Base-by-base conservation (phyloP, 2,797 vertebrate species). In the Phrynocephalus vlangalii region DNA sequence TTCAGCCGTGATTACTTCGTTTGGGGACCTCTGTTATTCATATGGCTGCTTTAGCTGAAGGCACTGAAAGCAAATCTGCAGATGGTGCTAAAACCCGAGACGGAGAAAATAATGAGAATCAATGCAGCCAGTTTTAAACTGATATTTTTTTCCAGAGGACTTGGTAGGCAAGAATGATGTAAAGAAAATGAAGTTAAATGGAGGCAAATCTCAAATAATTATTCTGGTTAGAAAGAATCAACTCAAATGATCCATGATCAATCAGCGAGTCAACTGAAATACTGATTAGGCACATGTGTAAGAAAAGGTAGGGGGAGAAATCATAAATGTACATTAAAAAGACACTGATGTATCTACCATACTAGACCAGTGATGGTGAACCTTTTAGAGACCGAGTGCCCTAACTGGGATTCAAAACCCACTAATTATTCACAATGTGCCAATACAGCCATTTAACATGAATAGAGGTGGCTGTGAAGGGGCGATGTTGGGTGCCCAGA, bases 161-260 rank as follows among this genome's bases (percentile, higher is more conserved):
- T 68, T 76, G 71, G 71, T 67, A 76, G 77, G 87, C 24, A 89
- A 71, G 66, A 85, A 30, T 84, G 87, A 66, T 9, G 48, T 30
- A 56, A 44, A 72, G 8, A 81, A 83, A 70, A 75, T 87, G 67
- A 88, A 82, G 73, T 84, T 90, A 89, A 93, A 89, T 85, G 71
- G 91, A 89, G 67, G 76, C 52, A 90, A 83, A 92, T 87, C 78
- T 87, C 91, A 89, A 91, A 90, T 90, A 89, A 93, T 80, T 89
- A 77, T 87, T 81, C 63, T 87, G 86, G 16, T 11, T 71, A 16
- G 44, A 90, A 86, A 84, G 86, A 91, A 79, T 63, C 79, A 90
- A 80, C 18, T 71, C 78, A 30, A 24, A 82, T 28, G 84, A 24
- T 84, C 11, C 63, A 26, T 87, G 50, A 26, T 90, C 84, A 88